These are phyloP conservation scores for Kryptopterus vitreolus DNA, from an alignment of 2,797 vertebrate genomes.

Conservation along the genomic window DNA sequence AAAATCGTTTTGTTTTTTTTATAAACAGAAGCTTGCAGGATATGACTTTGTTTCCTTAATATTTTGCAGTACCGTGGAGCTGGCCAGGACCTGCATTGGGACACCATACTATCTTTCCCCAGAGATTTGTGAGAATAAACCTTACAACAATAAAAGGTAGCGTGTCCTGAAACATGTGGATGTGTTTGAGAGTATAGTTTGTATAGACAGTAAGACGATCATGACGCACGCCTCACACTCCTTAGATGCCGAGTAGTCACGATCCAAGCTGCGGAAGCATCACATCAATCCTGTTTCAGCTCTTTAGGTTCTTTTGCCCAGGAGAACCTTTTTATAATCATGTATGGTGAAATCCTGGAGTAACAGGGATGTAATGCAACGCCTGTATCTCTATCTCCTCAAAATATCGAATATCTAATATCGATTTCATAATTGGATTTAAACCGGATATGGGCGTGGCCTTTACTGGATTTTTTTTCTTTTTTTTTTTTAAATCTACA, in stretches of 20 bases:
- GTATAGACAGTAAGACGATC: not conserved
- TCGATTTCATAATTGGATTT: not conserved
- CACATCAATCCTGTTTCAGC: not conserved
- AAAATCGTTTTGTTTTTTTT: no score
- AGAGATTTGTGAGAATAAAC: constrained; percentile 98
- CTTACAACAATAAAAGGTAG: constrained; percentile 99
- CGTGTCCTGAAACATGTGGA: not conserved
- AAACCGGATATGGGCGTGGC: not conserved
- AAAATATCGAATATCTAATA: not conserved
- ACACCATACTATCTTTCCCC: constrained; percentile 97
- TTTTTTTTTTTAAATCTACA: not conserved
- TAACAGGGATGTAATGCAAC: not conserved
- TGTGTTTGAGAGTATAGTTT: not conserved
- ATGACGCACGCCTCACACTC: not conserved
- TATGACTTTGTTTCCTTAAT: not conserved
- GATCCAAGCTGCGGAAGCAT: not conserved
- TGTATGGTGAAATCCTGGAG: no score
- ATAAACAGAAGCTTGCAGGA: no score
- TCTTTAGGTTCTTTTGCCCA: not conserved
- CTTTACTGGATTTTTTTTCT: not conserved
- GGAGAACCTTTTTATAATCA: not conserved
- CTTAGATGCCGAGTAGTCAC: not conserved
- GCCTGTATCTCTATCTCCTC: not conserved
- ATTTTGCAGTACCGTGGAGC: constrained; percentile 85
- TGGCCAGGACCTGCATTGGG: constrained; percentile 95